These are phyloP conservation scores for Gerris lacustris DNA, from an alignment of 2,888 invertebrate species.

Conservation along the genomic window DNA sequence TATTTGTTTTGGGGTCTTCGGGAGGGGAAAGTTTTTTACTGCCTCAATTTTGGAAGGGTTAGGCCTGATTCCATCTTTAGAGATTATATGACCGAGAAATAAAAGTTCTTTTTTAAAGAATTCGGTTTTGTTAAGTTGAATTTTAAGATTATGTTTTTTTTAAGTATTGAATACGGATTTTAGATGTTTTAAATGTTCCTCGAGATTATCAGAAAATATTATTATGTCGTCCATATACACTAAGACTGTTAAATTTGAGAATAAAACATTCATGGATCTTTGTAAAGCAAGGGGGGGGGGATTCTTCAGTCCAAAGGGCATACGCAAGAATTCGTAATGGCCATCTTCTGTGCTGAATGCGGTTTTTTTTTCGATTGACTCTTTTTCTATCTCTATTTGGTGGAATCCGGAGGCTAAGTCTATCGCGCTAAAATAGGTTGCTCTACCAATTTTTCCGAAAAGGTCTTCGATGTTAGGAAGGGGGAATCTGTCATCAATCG, in stretches of 20 bases:
- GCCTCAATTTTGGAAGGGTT: slow-evolving; percentile 12
- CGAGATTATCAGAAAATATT: slow-evolving; percentile 14
- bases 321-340: slow-evolving; percentile 15
- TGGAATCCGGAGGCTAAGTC: slow-evolving; percentile 30
- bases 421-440: slow-evolving; percentile 27
- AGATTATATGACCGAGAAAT: slow-evolving; percentile 17
- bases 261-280: slow-evolving; percentile 16
- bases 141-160: slow-evolving; percentile 15
- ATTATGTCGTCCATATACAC: slow-evolving; percentile 22
- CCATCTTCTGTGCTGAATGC: slow-evolving; percentile 17
- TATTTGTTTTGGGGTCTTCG: slow-evolving; percentile 11
- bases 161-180: slow-evolving; percentile 9
- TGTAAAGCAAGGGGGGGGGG: slow-evolving; percentile 12
- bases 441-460: slow-evolving; percentile 26
- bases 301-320: slow-evolving; percentile 18
- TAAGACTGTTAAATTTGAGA: slow-evolving; percentile 10
- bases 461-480: slow-evolving; percentile 21
- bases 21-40: slow-evolving; percentile 14
- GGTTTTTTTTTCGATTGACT: slow-evolving; percentile 11
- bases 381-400: slow-evolving; percentile 26
- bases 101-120: slow-evolving; percentile 19
- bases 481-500: slow-evolving; percentile 19
- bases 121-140: slow-evolving; percentile 21
- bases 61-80: slow-evolving; percentile 18
- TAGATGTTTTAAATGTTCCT: slow-evolving; percentile 16